A percentile compares a stretch with the other conserved stretches of the same genome.
Evolutionary conservation across 2,888 invertebrate species (phyloP).

Genomic region (Diachrysia chrysitis): DNA sequence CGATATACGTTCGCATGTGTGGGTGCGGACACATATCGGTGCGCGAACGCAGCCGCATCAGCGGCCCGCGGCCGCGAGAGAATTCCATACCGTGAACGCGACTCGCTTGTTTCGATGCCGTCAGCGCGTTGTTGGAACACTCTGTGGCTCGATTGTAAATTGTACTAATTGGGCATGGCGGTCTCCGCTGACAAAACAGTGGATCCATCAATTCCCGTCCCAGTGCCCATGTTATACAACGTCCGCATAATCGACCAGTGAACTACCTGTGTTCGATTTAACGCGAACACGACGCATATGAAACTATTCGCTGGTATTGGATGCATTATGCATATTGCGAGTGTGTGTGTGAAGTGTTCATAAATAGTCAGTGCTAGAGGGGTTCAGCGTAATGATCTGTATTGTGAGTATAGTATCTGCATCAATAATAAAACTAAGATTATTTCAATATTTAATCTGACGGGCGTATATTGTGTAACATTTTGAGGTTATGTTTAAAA

Average conservation of each 20-base stretch:
- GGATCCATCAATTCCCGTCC: conserved; percentile 79
- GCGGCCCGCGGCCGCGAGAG: conserved; percentile 77
- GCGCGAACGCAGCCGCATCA: conserved; percentile 84
- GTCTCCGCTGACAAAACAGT: conserved; percentile 82
- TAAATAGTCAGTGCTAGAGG: conserved; percentile 85
- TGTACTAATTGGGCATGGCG: conserved; percentile 87
- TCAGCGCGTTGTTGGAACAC: conserved; percentile 84
- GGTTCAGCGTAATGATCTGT: conserved; percentile 81
- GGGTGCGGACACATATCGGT: conserved; percentile 77
- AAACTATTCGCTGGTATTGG: conserved; percentile 75
- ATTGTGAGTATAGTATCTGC: conserved; percentile 79
- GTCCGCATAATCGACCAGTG: conserved; percentile 75
- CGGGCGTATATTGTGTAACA: conserved; percentile 61
- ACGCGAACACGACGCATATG: conserved; percentile 73
- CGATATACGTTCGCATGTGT: conserved; percentile 62
- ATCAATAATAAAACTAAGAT: conserved; percentile 65
- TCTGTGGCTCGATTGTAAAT: conserved; percentile 84
- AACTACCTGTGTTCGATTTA: conserved; percentile 74
- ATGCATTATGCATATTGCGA: conserved; percentile 82
- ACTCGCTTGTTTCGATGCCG: conserved; percentile 84
- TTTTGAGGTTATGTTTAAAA: conserved; percentile 86
- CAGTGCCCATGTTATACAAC: conserved; percentile 77
- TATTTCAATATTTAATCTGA: conserved; percentile 55
- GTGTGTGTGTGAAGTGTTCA: conserved; percentile 86
- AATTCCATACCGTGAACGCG: conserved; percentile 86